A percentile compares a stretch with the other conserved stretches of the same genome.
Conservation (phyloP, 2,797 vertebrate species). For the Fundulus diaphanus region DNA sequence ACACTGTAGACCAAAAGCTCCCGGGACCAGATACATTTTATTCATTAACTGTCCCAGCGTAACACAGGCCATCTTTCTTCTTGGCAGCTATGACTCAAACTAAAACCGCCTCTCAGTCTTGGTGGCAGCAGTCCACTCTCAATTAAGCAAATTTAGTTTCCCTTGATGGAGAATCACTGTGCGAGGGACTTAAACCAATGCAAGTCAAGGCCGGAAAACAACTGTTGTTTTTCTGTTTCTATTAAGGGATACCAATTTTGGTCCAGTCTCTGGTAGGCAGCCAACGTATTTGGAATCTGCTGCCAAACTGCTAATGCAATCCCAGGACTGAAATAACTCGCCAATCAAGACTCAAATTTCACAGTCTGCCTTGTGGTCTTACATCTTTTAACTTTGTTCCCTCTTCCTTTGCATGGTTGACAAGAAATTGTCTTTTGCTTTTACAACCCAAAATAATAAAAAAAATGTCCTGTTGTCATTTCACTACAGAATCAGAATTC, state of each 20-base stretch:
- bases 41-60: conserved; percentile 29
- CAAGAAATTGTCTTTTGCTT: neutral
- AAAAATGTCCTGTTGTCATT: neutral
- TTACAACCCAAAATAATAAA: neutral
- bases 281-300: conserved; percentile 55
- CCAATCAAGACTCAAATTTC: conserved; percentile 70
- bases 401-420: neutral
- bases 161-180: conserved; percentile 17
- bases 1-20: conserved; percentile 28
- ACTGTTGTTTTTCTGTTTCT: conserved; percentile 59
- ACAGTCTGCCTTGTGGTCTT: conserved; percentile 20
- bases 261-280: conserved; percentile 49
- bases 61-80: conserved; percentile 29
- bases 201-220: conserved; percentile 44
- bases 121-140: conserved; percentile 42
- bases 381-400: neutral
- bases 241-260: conserved; percentile 50
- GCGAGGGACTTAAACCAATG: conserved; percentile 29
- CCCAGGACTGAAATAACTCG: conserved; percentile 58
- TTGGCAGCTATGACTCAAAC: conserved; percentile 20
- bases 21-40: conserved; percentile 36
- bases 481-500: no score
- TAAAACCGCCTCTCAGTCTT: conserved; percentile 9
- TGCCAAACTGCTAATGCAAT: conserved; percentile 70
- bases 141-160: conserved; percentile 31